Conservation (phyloP, 35 echinoderm and acorn worm genomes). For the Nesometra sesokonis region DNA sequence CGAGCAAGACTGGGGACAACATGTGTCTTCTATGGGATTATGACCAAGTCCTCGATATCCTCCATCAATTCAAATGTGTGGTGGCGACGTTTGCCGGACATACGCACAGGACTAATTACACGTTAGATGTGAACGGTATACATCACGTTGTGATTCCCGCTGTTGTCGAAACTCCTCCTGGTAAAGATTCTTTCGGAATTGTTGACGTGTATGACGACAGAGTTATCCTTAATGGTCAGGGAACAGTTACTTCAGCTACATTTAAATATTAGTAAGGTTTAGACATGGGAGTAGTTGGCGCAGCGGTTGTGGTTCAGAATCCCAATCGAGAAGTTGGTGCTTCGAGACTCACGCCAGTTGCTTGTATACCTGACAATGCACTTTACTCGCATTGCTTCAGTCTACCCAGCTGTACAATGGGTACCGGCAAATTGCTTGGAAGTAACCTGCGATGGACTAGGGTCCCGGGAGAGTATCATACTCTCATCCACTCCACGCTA, state of each 20-base stretch:
- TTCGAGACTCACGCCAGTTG: too few relatives aligned
- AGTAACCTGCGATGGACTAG: too few relatives aligned
- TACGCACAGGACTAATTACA: slow-evolving; percentile 31
- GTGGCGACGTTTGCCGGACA: slow-evolving; percentile 67
- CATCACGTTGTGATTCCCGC: slow-evolving; percentile 55
- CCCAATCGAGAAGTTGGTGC: too few relatives aligned
- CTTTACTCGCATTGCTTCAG: too few relatives aligned
- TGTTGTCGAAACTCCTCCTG: slow-evolving; percentile 53
- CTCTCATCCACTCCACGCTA: too few relatives aligned
- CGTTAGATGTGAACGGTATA: slow-evolving; percentile 37
- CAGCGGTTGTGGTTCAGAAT: too few relatives aligned
- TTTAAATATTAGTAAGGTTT: neutral
- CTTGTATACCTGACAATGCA: too few relatives aligned
- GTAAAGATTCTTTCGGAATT: slow-evolving; percentile 43
- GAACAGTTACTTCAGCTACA: slow-evolving; percentile 3
- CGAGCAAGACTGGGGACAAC: neutral
- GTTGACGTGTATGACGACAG: slow-evolving; percentile 45
- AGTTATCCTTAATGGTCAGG: slow-evolving; percentile 27
- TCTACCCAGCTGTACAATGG: too few relatives aligned
- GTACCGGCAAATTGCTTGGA: too few relatives aligned
- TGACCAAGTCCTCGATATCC: slow-evolving; percentile 36
- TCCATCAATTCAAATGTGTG: slow-evolving; percentile 44
- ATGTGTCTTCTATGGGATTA: slow-evolving; percentile 70
- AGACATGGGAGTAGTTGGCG: too few relatives aligned
- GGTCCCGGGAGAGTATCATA: too few relatives aligned